Evolutionary conservation across 2,888 invertebrate genomes (phyloP), one percentile per base, ranked within the genome.

Genomic region (Pomacea canaliculata): DNA sequence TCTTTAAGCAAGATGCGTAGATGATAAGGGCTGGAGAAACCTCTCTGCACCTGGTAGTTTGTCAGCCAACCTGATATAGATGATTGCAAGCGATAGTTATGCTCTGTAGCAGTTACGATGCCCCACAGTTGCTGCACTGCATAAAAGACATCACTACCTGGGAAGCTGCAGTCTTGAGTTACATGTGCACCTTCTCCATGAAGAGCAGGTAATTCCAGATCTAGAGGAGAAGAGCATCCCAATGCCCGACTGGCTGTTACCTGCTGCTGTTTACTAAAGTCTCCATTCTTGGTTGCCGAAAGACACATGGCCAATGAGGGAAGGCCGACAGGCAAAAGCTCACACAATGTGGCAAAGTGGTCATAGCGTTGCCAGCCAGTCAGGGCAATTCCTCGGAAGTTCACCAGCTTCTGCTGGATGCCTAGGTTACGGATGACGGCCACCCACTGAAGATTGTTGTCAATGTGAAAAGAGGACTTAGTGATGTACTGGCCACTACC

Each of bases 401-500:
- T 81, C 19, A 83, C n/a, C 66, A 81, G 83, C 23, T 69, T 59
- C 37, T 18, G 46, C 19, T 62, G 59, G 27, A 49, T 60, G 62
- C 74, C 74, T 7, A 69, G 67, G 46, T 56, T 62, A 16, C 74
- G 68, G 70, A 91, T 85, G 67, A 89, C 86, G 16, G 82, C 77
- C 86, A 95, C 88, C 95, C 96, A 96, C 13, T 93, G 92, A 69
- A 93, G 92, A 87, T 95, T 94, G 87, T 96, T 96, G 70, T 92
- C 91, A 72, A 95, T 91, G 84, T 96, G 94, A 70, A 93, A 92
- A n/a, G 92, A 91, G 70, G 93, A 92, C 10, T 94, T 92, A 0
- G 95, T 94, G 73, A 95, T 86, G 76, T 93, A 93, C 91, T 94
- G 94, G 81, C 93, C 93, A 78, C 94, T 83, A 13, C 95, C 95